These are phyloP conservation scores for Synchiropus splendidus DNA, from an alignment of 2,113 vertebrate species.

Conservation along the genomic window DNA sequence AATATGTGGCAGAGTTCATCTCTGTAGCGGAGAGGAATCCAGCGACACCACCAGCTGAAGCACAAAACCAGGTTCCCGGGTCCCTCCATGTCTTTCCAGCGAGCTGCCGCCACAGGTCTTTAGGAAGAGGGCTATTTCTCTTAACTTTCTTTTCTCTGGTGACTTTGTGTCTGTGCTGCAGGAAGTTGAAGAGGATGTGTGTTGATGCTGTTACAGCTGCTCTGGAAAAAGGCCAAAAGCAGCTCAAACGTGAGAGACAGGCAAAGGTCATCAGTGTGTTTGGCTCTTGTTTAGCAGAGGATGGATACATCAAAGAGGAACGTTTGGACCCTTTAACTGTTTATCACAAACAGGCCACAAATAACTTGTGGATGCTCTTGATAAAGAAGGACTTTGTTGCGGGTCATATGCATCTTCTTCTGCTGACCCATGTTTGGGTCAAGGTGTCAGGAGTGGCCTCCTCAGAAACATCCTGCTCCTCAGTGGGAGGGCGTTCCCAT, in stretches of 20 bases:
- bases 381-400: too few species aligned
- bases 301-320: slow-evolving; percentile 9
- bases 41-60: slow-evolving; percentile 37
- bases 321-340: too few species aligned
- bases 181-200: slow-evolving; percentile 14
- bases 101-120: slow-evolving; percentile 1
- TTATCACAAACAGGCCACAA: too few species aligned
- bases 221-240: slow-evolving; percentile 23
- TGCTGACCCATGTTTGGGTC: too few species aligned
- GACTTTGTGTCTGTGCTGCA: slow-evolving; percentile 7
- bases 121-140: neutral
- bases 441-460: too few species aligned
- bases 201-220: slow-evolving; percentile 18
- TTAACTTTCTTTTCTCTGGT: neutral
- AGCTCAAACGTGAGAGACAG: slow-evolving; percentile 32
- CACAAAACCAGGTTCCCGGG: slow-evolving; percentile 45
- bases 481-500: too few species aligned
- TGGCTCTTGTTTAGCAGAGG: too few species aligned
- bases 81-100: slow-evolving; percentile 19
- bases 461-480: too few species aligned
- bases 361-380: too few species aligned
- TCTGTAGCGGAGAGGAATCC: slow-evolving; percentile 43
- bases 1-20: slow-evolving; percentile 65
- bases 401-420: too few species aligned
- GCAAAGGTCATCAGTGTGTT: slow-evolving; percentile 2